Conservation (phyloP, 1,140 invertebrate genomes). For the Drosophila arizonae region DNA sequence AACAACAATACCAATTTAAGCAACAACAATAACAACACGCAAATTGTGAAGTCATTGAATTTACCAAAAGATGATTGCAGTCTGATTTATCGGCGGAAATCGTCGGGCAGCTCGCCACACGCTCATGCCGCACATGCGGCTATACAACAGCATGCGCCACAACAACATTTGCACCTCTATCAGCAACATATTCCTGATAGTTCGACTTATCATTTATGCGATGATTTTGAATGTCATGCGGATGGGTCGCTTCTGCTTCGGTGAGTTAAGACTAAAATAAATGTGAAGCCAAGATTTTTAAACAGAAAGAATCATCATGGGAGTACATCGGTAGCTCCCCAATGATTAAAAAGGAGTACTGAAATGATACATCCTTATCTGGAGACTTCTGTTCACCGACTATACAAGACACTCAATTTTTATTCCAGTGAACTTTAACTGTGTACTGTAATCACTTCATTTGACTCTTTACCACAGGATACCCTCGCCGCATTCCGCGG, state of each 20-base stretch:
- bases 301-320: background rate
- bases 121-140: conserved; percentile 35
- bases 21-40: conserved; percentile 76
- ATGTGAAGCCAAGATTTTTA: background rate
- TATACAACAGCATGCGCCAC: conserved; percentile 51
- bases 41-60: conserved; percentile 78
- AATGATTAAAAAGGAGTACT: background rate
- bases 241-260: conserved; percentile 75
- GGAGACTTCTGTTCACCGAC: background rate
- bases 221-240: conserved; percentile 79
- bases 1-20: conserved; percentile 62
- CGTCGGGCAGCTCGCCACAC: conserved; percentile 84
- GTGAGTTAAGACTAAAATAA: conserved; percentile 42
- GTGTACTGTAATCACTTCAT: conserved; percentile 36
- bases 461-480: conserved; percentile 83
- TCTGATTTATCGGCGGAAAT: conserved; percentile 84
- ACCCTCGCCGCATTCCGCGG: conserved; percentile 85
- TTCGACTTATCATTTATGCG: conserved; percentile 66
- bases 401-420: background rate
- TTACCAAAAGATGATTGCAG: conserved; percentile 83
- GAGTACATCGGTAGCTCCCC: background rate
- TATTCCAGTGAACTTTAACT: conserved; percentile 11
- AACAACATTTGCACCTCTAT: conserved; percentile 55
- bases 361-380: background rate
- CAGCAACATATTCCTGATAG: conserved; percentile 56